Conservation (phyloP, 2,888 invertebrate species). For the Erebia palarica region DNA sequence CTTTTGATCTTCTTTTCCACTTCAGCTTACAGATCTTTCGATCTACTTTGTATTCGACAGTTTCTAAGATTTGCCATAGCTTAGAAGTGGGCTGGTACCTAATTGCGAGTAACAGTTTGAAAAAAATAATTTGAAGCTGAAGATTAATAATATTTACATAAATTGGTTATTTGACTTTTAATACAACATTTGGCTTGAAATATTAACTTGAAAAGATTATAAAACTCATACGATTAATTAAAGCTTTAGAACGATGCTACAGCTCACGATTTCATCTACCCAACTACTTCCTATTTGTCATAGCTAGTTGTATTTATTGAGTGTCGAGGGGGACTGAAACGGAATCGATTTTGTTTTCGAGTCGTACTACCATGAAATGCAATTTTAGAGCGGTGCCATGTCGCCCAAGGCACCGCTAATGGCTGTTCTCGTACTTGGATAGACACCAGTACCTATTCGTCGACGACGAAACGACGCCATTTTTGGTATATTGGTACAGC, state of each 20-base stretch:
- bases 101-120: too few species aligned
- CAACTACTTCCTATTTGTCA: neutral
- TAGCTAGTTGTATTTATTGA: neutral
- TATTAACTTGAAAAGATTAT: neutral
- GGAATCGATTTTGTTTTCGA: conserved; percentile 48
- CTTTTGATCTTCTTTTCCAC: too few species aligned
- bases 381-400: conserved; percentile 60
- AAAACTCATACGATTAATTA: neutral
- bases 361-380: conserved; percentile 58
- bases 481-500: neutral
- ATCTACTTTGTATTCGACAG: too few species aligned
- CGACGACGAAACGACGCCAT: neutral
- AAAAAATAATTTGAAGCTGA: too few species aligned
- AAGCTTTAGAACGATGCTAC: neutral
- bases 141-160: too few species aligned
- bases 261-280: neutral
- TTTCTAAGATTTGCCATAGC: too few species aligned
- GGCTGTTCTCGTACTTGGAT: neutral
- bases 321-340: conserved; percentile 23
- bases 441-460: neutral
- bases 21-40: too few species aligned
- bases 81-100: too few species aligned
- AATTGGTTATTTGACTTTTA: too few species aligned
- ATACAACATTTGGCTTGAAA: too few species aligned
- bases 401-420: conserved; percentile 58